Conservation (phyloP, 1,140 invertebrate genomes). For the Nasonia longicornis region DNA sequence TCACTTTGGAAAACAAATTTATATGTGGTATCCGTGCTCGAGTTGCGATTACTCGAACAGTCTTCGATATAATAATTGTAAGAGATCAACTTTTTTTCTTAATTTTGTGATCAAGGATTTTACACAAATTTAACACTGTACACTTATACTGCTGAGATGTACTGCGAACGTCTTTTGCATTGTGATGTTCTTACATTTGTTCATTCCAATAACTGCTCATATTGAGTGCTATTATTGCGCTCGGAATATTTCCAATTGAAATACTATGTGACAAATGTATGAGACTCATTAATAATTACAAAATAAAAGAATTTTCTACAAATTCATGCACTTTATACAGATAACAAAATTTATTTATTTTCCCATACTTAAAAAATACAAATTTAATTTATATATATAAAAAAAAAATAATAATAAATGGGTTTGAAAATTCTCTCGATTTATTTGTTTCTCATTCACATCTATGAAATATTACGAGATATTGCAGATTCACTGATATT, state of each 20-base stretch:
- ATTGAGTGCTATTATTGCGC: constrained; percentile 49
- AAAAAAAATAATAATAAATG: background rate
- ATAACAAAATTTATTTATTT: background rate
- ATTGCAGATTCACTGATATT: background rate
- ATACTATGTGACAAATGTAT: constrained; percentile 54
- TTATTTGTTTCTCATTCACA: background rate
- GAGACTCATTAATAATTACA: constrained; percentile 53
- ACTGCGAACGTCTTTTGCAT: constrained; percentile 45
- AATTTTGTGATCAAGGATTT: constrained; percentile 41
- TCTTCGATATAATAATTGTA: constrained; percentile 34
- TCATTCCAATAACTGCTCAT: constrained; percentile 56
- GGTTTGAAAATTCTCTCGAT: too few species aligned
- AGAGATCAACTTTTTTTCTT: constrained; percentile 36
- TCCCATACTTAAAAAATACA: background rate
- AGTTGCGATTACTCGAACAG: constrained; percentile 29
- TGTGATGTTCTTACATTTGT: constrained; percentile 51
- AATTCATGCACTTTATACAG: constrained; percentile 43
- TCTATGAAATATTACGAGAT: background rate
- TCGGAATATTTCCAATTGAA: constrained; percentile 46
- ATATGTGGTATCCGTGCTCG: constrained; percentile 10
- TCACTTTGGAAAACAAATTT: constrained; percentile 40
- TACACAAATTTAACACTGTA: constrained; percentile 27
- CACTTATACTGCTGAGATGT: constrained; percentile 49
- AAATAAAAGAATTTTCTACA: constrained; percentile 63
- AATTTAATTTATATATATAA: background rate